Evolutionary conservation across 2,797 vertebrate species (phyloP).

Genomic region (Eleutherodactylus coqui): DNA sequence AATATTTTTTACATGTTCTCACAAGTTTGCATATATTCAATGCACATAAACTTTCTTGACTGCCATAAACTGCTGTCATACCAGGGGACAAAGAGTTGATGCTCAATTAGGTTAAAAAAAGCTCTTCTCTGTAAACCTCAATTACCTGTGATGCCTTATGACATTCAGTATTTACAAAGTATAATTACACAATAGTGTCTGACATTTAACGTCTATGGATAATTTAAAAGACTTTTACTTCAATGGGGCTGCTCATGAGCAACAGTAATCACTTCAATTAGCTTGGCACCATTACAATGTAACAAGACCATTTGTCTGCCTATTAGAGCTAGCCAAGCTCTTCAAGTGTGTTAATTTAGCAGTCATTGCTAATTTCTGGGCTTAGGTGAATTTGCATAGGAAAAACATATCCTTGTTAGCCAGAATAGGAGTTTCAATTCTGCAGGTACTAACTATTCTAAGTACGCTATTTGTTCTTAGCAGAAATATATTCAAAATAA

Average conservation of each 20-base stretch:
- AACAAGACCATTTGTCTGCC: constrained; percentile 86
- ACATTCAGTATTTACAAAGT: constrained; percentile 85
- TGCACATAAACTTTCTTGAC: constrained; percentile 79
- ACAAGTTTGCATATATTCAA: constrained; percentile 6
- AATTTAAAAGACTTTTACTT: constrained; percentile 86
- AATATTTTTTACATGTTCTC: not conserved
- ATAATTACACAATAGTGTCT: constrained; percentile 86
- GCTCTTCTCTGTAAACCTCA: constrained; percentile 84
- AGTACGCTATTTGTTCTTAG: constrained; percentile 67
- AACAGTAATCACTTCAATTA: constrained; percentile 88
- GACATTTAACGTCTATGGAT: constrained; percentile 84
- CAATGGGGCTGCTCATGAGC: constrained; percentile 82
- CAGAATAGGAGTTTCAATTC: constrained; percentile 75
- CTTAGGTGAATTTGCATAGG: constrained; percentile 81
- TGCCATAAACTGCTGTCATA: constrained; percentile 79
- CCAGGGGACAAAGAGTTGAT: constrained; percentile 83
- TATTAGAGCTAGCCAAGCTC: constrained; percentile 85
- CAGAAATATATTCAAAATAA: constrained; percentile 72
- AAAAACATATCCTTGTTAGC: constrained; percentile 77
- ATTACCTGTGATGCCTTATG: constrained; percentile 86
- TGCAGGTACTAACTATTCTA: constrained; percentile 72
- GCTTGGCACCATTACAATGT: constrained; percentile 86
- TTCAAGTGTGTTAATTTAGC: constrained; percentile 86
- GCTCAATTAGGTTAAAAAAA: constrained; percentile 84
- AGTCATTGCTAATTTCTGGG: constrained; percentile 84